phyloP scores from a whole-genome alignment of 35 echinoderm and acorn worm genomes.

The Ophioderma brevispina region DNA sequence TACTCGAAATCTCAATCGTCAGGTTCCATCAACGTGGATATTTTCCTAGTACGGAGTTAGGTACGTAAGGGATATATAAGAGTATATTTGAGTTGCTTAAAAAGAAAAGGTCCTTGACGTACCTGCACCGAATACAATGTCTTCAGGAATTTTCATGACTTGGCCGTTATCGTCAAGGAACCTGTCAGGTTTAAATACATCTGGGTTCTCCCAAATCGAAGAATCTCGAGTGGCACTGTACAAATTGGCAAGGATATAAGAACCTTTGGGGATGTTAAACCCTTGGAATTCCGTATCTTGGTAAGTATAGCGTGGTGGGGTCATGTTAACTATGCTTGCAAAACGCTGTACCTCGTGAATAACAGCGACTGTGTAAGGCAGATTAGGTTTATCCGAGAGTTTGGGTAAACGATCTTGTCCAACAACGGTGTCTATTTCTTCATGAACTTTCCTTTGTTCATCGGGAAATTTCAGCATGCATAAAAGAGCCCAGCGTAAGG shows the following conservation, averaged over 20 bases:
- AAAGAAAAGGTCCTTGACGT: not conserved
- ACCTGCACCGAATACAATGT: slow-evolving; percentile 53
- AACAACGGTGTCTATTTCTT: slow-evolving; percentile 36
- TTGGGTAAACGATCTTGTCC: slow-evolving; percentile 17
- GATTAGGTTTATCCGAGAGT: slow-evolving; percentile 1
- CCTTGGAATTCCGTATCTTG: not conserved
- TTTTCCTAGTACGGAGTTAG: no score
- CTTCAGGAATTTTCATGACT: slow-evolving; percentile 21
- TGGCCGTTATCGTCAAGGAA: slow-evolving; percentile 57
- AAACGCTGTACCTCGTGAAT: slow-evolving; percentile 22
- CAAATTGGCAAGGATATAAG: slow-evolving; percentile 43
- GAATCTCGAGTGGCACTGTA: not conserved
- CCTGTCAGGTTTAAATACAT: slow-evolving; percentile 57
- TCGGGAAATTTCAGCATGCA: slow-evolving; percentile 36
- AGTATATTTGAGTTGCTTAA: no score
- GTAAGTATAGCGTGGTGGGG: not conserved
- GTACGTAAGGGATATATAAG: no score
- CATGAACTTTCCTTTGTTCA: slow-evolving; percentile 32
- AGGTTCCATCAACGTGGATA: no score
- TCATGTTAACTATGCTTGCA: not conserved
- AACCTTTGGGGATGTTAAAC: slow-evolving; percentile 38
- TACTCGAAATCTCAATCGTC: no score
- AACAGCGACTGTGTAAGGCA: slow-evolving; percentile 37
- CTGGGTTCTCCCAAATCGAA: slow-evolving; percentile 45
- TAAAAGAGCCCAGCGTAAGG: slow-evolving; percentile 39